Conservation (phyloP, 2,797 vertebrate species). For the Girardinus metallicus region DNA sequence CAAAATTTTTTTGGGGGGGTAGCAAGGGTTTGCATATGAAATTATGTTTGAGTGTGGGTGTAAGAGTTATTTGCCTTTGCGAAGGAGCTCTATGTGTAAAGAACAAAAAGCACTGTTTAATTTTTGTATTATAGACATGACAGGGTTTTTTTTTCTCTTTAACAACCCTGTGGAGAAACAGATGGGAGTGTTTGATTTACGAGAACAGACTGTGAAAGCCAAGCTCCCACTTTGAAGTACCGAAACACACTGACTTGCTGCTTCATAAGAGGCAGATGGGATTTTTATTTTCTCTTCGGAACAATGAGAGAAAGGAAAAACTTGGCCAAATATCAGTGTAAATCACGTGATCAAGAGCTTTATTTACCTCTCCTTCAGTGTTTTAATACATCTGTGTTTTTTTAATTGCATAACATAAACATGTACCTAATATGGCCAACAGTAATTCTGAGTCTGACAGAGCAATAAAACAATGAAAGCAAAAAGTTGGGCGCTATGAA, state of each 20-base stretch:
- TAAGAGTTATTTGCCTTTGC: constrained; percentile 64
- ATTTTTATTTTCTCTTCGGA: constrained; percentile 29
- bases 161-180: constrained; percentile 46
- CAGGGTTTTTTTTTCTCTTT: constrained; percentile 27
- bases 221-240: constrained; percentile 52
- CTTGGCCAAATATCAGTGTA: constrained; percentile 65
- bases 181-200: constrained; percentile 56
- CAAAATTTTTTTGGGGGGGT: neutral
- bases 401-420: constrained; percentile 43
- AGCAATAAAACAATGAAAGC: constrained; percentile 72
- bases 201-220: constrained; percentile 73
- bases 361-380: constrained; percentile 55
- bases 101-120: constrained; percentile 63
- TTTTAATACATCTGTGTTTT: constrained; percentile 52
- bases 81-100: constrained; percentile 59
- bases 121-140: constrained; percentile 63
- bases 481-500: constrained; percentile 60
- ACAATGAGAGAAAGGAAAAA: constrained; percentile 47
- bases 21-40: constrained; percentile 34
- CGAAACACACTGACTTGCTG: constrained; percentile 69
- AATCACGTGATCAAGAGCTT: constrained; percentile 64
- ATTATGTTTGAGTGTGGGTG: constrained; percentile 61
- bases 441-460: constrained; percentile 51
- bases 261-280: constrained; percentile 51
- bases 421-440: constrained; percentile 34